Evolutionary conservation across 2,797 vertebrate genomes (phyloP), one percentile per base, ranked within the genome.

Genomic region (Hafferia zeledoni): DNA sequence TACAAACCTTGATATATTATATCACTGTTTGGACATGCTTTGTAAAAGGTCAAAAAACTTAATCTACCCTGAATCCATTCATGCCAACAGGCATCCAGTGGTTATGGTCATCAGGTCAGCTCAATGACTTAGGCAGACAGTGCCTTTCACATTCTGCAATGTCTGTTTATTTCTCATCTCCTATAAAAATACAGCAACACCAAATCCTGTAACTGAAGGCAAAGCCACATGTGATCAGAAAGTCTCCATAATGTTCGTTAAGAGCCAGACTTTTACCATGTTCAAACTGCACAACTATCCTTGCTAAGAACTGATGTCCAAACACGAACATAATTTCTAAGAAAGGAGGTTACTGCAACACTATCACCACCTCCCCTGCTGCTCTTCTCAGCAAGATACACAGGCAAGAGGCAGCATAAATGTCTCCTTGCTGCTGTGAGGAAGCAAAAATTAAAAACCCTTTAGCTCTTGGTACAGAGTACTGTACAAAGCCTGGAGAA

Each of bases 11-110:
- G 80, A 80, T 50, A 59, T 50, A 89, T 82, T 80, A 13, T 78
- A 87, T 75, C 69, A 78, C 78, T 80, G 89, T 75, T 92, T 59
- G 72, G 76, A 95, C 71, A 75, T 30, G 78, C 72, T 87, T 82
- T 81, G 17, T 57, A 75, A 49, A 83, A 91, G 43, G 72, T 82
- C 33, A 91, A 57, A 92, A 95, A 82, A 59, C 56, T 76, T 84
- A 17, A 90, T 77, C 57, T 74, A 43, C 47, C 64, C 78, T 80
- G 70, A 93, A 87, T 89, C 41, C 52, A 64, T 39, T 82, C 59
- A 79, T 3, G 28, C 46, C 52, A 93, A 83, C 37, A 92, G 50
- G 55, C 57, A 90, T 53, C 57, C 75, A 60, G 59, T 70, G 52
- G n/a, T 80, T 87, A 41, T 68, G 84, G 64, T 78, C 74, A 86